A percentile compares a stretch with the other conserved stretches of the same genome.
Evolutionary conservation across 2,888 invertebrate species (phyloP).

Genomic region (Bellardia pandia): DNA sequence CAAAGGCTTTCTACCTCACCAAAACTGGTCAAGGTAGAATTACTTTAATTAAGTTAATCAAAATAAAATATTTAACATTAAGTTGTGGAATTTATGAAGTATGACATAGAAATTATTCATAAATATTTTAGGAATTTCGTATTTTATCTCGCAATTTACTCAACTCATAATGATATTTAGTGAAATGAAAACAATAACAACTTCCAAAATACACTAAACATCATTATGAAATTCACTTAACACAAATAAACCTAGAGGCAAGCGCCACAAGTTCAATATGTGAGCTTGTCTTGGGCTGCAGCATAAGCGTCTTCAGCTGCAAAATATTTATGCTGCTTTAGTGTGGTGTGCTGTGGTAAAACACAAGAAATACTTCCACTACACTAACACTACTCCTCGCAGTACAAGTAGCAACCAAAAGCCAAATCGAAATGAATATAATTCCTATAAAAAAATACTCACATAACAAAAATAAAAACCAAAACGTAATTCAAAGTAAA

Average conservation of each 20-base stretch:
- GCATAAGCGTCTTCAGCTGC: constrained; percentile 61
- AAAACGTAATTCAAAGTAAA: constrained; percentile 72
- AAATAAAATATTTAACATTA: constrained; percentile 40
- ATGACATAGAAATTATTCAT: constrained; percentile 18
- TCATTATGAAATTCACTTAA: constrained; percentile 55
- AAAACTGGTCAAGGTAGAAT: constrained; percentile 42
- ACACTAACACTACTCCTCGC: constrained; percentile 27
- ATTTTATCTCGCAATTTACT: constrained; percentile 33
- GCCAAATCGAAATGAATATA: constrained; percentile 17
- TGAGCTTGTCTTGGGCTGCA: constrained; percentile 37
- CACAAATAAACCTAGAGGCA: neutral
- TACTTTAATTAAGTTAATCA: constrained; percentile 39
- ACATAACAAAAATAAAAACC: constrained; percentile 67
- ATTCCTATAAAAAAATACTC: constrained; percentile 31
- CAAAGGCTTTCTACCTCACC: neutral
- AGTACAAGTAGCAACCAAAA: constrained; percentile 58
- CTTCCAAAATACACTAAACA: constrained; percentile 26
- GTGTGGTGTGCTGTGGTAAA: constrained; percentile 38
- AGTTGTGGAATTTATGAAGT: constrained; percentile 36
- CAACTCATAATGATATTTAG: constrained; percentile 18
- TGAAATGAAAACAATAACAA: constrained; percentile 11
- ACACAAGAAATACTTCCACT: constrained; percentile 60
- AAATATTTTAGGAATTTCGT: constrained; percentile 36
- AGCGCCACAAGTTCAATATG: constrained; percentile 51
- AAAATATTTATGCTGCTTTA: constrained; percentile 46